Evolutionary conservation across 37 sponge, comb jelly and placozoan species (phyloP).

Genomic region (Beroe ovata): DNA sequence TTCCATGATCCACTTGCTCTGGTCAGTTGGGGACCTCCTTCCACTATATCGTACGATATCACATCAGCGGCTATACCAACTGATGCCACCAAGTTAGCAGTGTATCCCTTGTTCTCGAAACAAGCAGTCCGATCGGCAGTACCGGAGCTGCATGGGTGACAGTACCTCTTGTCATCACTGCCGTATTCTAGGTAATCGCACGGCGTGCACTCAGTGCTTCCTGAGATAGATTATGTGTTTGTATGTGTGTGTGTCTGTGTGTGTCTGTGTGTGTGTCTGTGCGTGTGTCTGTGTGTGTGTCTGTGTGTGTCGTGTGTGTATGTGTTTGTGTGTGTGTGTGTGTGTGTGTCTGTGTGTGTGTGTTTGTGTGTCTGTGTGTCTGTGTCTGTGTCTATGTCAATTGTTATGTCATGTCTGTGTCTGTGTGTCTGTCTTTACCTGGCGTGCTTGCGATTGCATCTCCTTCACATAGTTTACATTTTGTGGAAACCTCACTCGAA

Average conservation of each 20-base stretch:
- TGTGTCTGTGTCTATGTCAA: too few relatives aligned
- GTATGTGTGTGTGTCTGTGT: too few relatives aligned
- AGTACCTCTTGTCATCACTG: background rate
- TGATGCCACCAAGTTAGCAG: background rate
- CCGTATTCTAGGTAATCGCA: constrained; percentile 45
- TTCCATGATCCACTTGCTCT: background rate
- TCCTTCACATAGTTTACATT: background rate
- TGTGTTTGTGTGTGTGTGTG: too few relatives aligned
- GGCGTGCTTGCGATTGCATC: background rate
- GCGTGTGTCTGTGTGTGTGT: too few relatives aligned
- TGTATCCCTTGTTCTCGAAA: background rate
- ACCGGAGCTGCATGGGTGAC: background rate
- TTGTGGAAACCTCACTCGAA: background rate
- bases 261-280: too few relatives aligned
- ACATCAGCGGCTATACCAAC: background rate
- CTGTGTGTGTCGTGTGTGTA: too few relatives aligned
- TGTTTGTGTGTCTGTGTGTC: too few relatives aligned
- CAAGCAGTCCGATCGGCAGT: background rate
- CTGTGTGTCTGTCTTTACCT: too few relatives aligned
- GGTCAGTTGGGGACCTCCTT: too few relatives aligned
- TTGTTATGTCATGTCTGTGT: too few relatives aligned
- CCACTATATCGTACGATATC: background rate
- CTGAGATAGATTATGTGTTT: too few relatives aligned
- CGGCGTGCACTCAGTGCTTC: constrained; percentile 6
- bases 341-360: too few relatives aligned